A percentile compares a stretch with the other conserved stretches of the same genome.
Conservation (phyloP, 2,888 invertebrate species). For the Netelia inedita region DNA sequence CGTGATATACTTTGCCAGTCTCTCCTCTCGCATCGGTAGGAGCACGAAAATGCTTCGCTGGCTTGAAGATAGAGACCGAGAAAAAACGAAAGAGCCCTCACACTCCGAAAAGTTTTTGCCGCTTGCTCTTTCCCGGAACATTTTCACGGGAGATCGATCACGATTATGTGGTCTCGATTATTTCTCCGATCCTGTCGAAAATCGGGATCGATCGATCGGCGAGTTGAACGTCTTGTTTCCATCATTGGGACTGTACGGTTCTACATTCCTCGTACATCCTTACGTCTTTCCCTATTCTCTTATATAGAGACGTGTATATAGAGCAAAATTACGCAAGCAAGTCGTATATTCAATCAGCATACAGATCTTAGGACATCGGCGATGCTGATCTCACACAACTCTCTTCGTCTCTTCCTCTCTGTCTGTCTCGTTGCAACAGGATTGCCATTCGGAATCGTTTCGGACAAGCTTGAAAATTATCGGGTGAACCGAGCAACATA, state of each 20-base stretch:
- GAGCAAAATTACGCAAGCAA: not conserved
- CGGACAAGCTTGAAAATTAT: slow-evolving; percentile 52
- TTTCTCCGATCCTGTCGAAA: not conserved
- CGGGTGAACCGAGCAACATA: slow-evolving; percentile 41
- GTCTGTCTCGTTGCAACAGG: not conserved
- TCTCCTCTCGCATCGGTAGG: not conserved
- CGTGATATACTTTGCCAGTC: not conserved
- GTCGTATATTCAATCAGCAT: slow-evolving; percentile 3
- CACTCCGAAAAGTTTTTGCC: not conserved
- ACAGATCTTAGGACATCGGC: slow-evolving; percentile 23
- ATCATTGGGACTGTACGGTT: not conserved
- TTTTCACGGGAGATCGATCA: slow-evolving; percentile 10
- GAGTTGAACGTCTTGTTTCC: not conserved
- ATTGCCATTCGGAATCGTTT: slow-evolving; percentile 34
- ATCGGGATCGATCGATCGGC: not conserved
- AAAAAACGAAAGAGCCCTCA: not conserved
- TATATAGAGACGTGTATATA: too few species aligned
- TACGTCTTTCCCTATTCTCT: too few species aligned
- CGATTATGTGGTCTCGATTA: slow-evolving; percentile 14
- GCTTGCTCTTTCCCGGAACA: not conserved
- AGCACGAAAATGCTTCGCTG: slow-evolving; percentile 11
- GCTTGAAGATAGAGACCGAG: not conserved
- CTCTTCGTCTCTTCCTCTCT: not conserved
- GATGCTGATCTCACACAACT: not conserved
- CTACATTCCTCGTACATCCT: not conserved